phyloP scores from a whole-genome alignment of 2,888 invertebrate species.

The Imbricaverruca yamaguchii region DNA sequence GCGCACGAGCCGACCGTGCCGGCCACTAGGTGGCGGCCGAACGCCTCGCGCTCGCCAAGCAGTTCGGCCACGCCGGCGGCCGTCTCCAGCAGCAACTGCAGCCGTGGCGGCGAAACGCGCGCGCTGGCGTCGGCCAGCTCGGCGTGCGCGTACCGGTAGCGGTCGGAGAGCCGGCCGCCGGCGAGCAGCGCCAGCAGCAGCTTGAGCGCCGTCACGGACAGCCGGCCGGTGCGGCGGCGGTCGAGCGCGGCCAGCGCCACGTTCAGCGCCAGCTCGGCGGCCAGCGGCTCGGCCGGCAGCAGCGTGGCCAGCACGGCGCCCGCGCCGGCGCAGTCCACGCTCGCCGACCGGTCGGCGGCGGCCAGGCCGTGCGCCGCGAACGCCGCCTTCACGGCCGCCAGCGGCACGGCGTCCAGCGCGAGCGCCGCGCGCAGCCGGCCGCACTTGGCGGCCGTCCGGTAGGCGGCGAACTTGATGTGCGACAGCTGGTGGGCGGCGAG shows the following conservation, averaged over 20 bases:
- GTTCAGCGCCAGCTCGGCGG: background rate
- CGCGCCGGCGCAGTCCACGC: background rate
- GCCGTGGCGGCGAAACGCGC: constrained; percentile 56
- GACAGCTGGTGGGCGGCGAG: constrained; percentile 49
- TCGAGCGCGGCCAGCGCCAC: background rate
- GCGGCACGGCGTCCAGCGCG: background rate
- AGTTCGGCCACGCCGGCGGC: constrained; percentile 54
- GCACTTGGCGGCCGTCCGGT: constrained; percentile 66
- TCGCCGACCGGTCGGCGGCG: background rate
- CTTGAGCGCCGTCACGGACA: background rate
- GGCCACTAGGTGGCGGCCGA: constrained; percentile 54
- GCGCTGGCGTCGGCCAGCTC: constrained; percentile 59
- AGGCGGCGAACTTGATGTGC: constrained; percentile 63
- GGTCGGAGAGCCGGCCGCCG: constrained; percentile 55
- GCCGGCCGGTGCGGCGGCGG: background rate
- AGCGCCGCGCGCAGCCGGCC: constrained; percentile 54
- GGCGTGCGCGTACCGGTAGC: constrained; percentile 47
- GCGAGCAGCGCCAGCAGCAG: constrained; percentile 55
- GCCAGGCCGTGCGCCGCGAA: background rate
- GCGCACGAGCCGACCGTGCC: constrained; percentile 59
- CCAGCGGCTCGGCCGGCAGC: constrained; percentile 33
- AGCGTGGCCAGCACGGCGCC: background rate
- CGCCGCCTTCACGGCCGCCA: constrained; percentile 8
- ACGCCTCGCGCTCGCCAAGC: constrained; percentile 54
- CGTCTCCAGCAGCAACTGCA: constrained; percentile 55